These are phyloP conservation scores for Pogonocichla stellata DNA, from an alignment of 2,113 vertebrate genomes.

Conservation along the genomic window DNA sequence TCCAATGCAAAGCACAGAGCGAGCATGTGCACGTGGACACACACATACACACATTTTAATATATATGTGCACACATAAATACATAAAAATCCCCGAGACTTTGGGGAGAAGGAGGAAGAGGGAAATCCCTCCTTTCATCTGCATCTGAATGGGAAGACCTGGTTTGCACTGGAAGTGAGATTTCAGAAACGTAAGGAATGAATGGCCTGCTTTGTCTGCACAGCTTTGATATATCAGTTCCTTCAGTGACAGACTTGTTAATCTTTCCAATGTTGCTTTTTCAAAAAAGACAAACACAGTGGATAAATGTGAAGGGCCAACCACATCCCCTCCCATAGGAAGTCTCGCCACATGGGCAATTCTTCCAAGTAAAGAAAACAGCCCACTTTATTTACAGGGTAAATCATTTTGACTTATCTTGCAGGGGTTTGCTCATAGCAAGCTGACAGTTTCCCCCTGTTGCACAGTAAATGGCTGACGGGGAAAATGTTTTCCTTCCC, in stretches of 20 bases:
- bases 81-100: not conserved
- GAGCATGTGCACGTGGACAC: not conserved
- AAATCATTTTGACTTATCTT: slow-evolving; percentile 78
- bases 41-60: not conserved
- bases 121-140: slow-evolving; percentile 66
- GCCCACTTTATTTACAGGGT: slow-evolving; percentile 75
- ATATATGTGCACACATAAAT: not conserved
- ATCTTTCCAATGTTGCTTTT: slow-evolving; percentile 73
- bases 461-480: slow-evolving; percentile 74
- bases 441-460: slow-evolving; percentile 73
- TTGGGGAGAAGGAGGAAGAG: not conserved
- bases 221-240: slow-evolving; percentile 74
- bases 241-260: slow-evolving; percentile 74
- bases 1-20: not conserved
- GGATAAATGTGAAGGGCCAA: slow-evolving; percentile 69
- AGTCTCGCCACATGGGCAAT: slow-evolving; percentile 74
- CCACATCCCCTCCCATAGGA: slow-evolving; percentile 75
- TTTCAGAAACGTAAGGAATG: slow-evolving; percentile 65
- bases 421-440: slow-evolving; percentile 64
- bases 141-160: slow-evolving; percentile 49
- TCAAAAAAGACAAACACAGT: slow-evolving; percentile 73
- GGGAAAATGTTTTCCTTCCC: slow-evolving; percentile 77
- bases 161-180: slow-evolving; percentile 54
- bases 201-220: slow-evolving; percentile 70
- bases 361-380: slow-evolving; percentile 76